These are phyloP conservation scores for Corythaixoides concolor DNA, from an alignment of 2,113 vertebrate genomes.

Conservation along the genomic window DNA sequence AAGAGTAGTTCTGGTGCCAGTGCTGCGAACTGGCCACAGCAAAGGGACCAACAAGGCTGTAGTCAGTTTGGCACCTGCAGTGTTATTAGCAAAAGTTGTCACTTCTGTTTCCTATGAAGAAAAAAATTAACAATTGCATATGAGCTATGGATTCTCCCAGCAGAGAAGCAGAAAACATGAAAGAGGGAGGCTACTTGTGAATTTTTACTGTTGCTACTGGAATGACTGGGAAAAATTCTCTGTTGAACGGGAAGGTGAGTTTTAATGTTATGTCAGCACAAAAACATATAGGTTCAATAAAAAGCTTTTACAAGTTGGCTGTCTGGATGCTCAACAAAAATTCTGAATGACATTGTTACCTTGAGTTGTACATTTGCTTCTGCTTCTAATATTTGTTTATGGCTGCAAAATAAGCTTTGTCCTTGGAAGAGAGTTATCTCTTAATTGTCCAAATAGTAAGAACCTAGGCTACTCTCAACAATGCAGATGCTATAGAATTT, in stretches of 20 bases:
- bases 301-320: neutral
- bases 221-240: neutral
- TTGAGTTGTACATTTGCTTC: neutral
- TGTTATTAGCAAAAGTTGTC: neutral
- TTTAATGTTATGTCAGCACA: neutral
- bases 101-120: neutral
- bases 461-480: neutral
- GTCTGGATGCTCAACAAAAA: neutral
- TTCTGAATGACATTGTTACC: neutral
- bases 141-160: neutral
- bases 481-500: neutral
- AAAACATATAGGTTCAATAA: neutral
- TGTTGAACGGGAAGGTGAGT: neutral
- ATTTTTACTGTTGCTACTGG: neutral
- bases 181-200: neutral
- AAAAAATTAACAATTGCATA: neutral
- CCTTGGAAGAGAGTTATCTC: neutral
- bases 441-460: neutral
- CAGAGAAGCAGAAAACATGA: neutral
- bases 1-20: neutral
- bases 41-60: neutral
- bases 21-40: neutral
- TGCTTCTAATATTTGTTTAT: neutral
- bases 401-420: neutral
- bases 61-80: neutral